Evolutionary conservation across 2,797 vertebrate genomes (phyloP).

Genomic region (Danio albolineatus): DNA sequence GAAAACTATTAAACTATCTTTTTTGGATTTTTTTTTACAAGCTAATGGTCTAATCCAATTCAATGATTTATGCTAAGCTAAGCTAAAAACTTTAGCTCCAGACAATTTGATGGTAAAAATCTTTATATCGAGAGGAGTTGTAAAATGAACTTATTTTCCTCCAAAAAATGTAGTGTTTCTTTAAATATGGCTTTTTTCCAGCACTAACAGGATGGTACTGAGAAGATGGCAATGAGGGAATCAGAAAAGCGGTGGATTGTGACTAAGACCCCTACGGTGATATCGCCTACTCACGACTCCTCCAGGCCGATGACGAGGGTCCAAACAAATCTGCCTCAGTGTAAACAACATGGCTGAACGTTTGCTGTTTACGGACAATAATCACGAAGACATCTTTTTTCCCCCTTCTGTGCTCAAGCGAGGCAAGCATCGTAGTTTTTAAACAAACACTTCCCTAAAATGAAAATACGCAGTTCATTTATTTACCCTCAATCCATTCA

Average conservation of each 20-base stretch:
- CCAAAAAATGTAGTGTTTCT: too few relatives aligned
- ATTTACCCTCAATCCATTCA: too few relatives aligned
- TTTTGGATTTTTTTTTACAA: too few relatives aligned
- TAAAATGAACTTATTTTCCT: too few relatives aligned
- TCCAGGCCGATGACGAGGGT: slow-evolving; percentile 11
- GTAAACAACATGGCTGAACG: slow-evolving; percentile 45
- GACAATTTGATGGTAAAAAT: too few relatives aligned
- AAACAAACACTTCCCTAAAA: too few relatives aligned
- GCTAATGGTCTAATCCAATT: too few relatives aligned
- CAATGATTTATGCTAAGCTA: too few relatives aligned
- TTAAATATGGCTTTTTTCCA: background rate
- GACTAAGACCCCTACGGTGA: slow-evolving; percentile 36
- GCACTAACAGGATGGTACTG: slow-evolving; percentile 5
- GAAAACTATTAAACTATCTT: too few relatives aligned
- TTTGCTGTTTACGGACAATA: slow-evolving; percentile 32
- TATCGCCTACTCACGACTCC: slow-evolving; percentile 38
- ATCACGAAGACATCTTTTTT: slow-evolving; percentile 19
- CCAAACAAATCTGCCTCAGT: slow-evolving; percentile 51
- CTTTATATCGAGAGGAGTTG: too few relatives aligned
- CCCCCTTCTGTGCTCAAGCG: background rate
- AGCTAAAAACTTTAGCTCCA: too few relatives aligned
- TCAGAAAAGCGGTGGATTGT: slow-evolving; percentile 27
- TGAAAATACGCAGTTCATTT: too few relatives aligned
- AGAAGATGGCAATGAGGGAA: slow-evolving; percentile 35
- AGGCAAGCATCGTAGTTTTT: background rate